A percentile compares a stretch with the other conserved stretches of the same genome.
These are phyloP conservation scores for Stomatorhinus ivindoensis DNA, from an alignment of 2,113 vertebrate genomes.

Conservation along the genomic window DNA sequence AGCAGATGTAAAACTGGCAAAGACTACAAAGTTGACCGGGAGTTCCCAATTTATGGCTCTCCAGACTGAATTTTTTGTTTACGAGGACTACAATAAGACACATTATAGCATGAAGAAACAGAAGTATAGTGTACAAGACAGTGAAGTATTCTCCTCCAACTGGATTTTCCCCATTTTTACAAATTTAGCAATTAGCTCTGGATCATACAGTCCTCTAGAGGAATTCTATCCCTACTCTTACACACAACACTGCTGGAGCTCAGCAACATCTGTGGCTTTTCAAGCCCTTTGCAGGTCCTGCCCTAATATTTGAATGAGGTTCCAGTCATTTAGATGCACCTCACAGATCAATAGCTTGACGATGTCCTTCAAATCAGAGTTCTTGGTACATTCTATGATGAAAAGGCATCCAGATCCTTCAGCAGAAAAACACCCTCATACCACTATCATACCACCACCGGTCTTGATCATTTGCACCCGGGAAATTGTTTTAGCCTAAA, in stretches of 20 bases:
- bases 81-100: neutral
- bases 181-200: neutral
- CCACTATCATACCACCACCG: neutral
- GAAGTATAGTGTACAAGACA: neutral
- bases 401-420: neutral
- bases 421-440: neutral
- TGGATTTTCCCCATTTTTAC: neutral
- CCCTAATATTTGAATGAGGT: neutral
- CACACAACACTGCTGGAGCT: neutral
- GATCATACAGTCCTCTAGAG: neutral
- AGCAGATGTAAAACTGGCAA: slow-evolving; percentile 37
- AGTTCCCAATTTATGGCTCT: neutral
- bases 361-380: neutral
- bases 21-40: neutral
- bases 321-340: neutral
- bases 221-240: neutral
- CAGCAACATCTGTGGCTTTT: neutral
- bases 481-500: neutral
- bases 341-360: neutral
- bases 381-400: neutral
- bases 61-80: neutral
- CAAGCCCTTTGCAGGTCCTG: neutral
- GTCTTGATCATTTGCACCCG: neutral
- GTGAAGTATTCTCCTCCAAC: neutral
- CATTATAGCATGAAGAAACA: neutral